Conservation (phyloP, 1,140 invertebrate species). For the Subanguina moxae region DNA sequence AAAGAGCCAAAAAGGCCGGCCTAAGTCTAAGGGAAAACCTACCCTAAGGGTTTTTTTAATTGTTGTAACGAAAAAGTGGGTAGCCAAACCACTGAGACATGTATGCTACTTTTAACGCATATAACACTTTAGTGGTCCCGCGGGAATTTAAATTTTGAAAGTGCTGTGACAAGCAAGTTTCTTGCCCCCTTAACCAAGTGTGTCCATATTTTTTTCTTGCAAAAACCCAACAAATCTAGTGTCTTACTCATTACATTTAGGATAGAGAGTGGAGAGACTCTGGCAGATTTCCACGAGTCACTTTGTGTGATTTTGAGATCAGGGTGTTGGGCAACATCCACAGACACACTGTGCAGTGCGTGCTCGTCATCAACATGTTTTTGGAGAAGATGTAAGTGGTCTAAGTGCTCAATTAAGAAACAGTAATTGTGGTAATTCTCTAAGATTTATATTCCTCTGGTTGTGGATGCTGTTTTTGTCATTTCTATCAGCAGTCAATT, state of each 20-base stretch:
- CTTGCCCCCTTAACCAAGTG: background rate
- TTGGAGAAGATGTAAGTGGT: conserved; percentile 53
- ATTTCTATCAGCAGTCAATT: conserved; percentile 49
- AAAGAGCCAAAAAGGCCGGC: too few species aligned
- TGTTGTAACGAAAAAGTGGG: too few species aligned
- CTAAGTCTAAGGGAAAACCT: too few species aligned
- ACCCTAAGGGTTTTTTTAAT: conserved; percentile 13
- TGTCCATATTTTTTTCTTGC: conserved; percentile 3
- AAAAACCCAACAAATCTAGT: background rate
- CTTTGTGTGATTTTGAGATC: conserved; percentile 60
- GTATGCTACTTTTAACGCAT: too few species aligned
- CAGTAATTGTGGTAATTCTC: too few species aligned
- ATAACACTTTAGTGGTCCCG: too few species aligned
- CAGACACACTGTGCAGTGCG: conserved; percentile 60
- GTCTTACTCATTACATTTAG: conserved; percentile 32
- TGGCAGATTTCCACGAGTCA: conserved; percentile 61
- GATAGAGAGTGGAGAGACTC: conserved; percentile 56
- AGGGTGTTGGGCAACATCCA: conserved; percentile 61
- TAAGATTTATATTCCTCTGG: conserved; percentile 58
- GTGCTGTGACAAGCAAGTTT: too few species aligned
- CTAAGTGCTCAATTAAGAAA: too few species aligned
- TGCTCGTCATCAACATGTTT: conserved; percentile 48
- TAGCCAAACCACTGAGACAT: too few species aligned
- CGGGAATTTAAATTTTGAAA: too few species aligned
- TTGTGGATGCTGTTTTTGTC: conserved; percentile 54